A percentile compares a stretch with the other conserved stretches of the same genome.
Conservation (phyloP, 2,113 vertebrate species). For the Parotia lawesii region DNA sequence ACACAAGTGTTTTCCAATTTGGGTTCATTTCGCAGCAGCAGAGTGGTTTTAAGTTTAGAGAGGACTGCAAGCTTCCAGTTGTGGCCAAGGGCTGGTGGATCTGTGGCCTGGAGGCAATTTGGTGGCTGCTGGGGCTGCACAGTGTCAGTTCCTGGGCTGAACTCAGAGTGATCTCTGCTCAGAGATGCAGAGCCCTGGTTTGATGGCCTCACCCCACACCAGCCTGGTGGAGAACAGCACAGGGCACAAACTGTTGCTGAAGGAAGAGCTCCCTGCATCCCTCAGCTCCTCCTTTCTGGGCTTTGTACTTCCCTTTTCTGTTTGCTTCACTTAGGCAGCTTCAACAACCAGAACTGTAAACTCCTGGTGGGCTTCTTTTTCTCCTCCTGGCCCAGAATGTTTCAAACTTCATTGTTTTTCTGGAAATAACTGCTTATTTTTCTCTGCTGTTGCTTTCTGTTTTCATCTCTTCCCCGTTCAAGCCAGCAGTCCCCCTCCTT, state of each 20-base stretch:
- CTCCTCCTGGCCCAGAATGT: background rate
- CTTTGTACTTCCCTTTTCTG: background rate
- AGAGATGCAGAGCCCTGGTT: background rate
- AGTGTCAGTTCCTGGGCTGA: background rate
- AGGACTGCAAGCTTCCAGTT: background rate
- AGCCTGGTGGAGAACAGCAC: rapidly evolving
- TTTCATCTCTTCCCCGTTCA: slow-evolving; percentile 7
- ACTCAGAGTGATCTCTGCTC: background rate
- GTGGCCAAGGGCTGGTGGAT: background rate
- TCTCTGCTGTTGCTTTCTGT: background rate
- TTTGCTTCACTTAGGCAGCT: background rate
- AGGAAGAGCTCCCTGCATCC: background rate
- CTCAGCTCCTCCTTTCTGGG: background rate
- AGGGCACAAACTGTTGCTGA: background rate
- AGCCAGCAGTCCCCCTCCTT: background rate
- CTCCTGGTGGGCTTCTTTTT: background rate
- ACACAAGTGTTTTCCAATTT: background rate
- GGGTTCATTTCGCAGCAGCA: background rate
- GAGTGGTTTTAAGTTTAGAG: background rate
- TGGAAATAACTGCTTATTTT: slow-evolving; percentile 26
- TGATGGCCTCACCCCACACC: background rate
- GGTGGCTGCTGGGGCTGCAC: background rate
- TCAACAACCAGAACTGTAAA: background rate
- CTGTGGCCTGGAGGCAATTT: background rate
- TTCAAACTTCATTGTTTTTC: background rate